These are phyloP conservation scores for Apis cerana DNA, from an alignment of 1,140 invertebrate species.

Conservation along the genomic window DNA sequence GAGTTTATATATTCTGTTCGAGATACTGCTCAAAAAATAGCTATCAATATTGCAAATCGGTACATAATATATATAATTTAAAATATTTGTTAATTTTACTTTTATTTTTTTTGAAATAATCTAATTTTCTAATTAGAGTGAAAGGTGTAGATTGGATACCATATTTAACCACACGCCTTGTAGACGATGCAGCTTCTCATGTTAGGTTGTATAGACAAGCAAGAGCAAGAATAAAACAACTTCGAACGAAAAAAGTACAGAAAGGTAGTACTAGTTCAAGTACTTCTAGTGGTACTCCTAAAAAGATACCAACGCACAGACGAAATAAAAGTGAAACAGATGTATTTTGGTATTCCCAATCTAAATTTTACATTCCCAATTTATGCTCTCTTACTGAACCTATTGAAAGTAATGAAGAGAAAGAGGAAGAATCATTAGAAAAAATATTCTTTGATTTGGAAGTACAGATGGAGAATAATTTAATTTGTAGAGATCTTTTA, in stretches of 20 bases:
- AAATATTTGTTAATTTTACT: too few species aligned
- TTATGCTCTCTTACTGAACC: slow-evolving; percentile 77
- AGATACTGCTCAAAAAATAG: slow-evolving; percentile 82
- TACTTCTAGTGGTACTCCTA: slow-evolving; percentile 79
- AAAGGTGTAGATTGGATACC: slow-evolving; percentile 95
- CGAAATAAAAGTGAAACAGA: slow-evolving; percentile 88
- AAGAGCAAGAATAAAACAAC: slow-evolving; percentile 83
- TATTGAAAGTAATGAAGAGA: slow-evolving; percentile 65
- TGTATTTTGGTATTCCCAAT: slow-evolving; percentile 84
- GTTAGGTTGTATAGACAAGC: slow-evolving; percentile 91
- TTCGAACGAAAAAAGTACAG: slow-evolving; percentile 77
- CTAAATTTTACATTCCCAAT: slow-evolving; percentile 79
- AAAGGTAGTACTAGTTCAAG: slow-evolving; percentile 78
- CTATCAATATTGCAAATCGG: slow-evolving; percentile 83
- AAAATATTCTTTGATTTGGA: slow-evolving; percentile 94
- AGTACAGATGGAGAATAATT: slow-evolving; percentile 90
- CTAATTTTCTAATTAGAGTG: slow-evolving; percentile 82
- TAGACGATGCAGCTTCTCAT: slow-evolving; percentile 95
- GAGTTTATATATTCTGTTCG: slow-evolving; percentile 83
- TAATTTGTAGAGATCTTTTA: slow-evolving; percentile 86
- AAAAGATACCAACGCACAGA: slow-evolving; percentile 82
- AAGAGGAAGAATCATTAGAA: slow-evolving; percentile 82
- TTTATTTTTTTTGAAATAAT: slow-evolving; percentile 3
- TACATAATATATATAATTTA: slow-evolving; percentile 42
- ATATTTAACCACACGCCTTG: slow-evolving; percentile 91